These are phyloP conservation scores for Macrocentrus cingulum DNA, from an alignment of 1,140 invertebrate genomes.

Conservation along the genomic window DNA sequence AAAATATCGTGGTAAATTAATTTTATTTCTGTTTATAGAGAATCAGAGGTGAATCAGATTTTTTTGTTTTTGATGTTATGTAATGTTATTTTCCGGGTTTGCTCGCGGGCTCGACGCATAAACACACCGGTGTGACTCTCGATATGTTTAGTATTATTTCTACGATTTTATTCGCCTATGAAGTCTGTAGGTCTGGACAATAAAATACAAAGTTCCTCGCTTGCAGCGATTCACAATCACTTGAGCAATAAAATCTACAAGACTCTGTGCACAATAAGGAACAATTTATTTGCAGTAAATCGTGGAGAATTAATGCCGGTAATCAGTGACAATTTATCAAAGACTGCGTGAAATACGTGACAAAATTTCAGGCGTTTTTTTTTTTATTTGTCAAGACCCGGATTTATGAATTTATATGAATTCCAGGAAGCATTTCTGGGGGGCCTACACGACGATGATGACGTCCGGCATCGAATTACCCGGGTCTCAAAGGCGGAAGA, in stretches of 20 bases:
- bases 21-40: too few relatives aligned
- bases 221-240: background rate
- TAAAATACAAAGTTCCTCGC: background rate
- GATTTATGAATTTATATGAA: conserved; percentile 26
- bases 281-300: conserved; percentile 11
- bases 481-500: conserved; percentile 7
- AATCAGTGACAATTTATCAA: background rate
- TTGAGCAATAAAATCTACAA: background rate
- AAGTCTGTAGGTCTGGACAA: background rate
- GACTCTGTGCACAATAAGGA: background rate
- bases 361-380: background rate
- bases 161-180: background rate
- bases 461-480: conserved; percentile 20
- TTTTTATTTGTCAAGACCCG: conserved; percentile 1
- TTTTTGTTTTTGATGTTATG: too few relatives aligned
- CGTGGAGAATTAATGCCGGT: background rate
- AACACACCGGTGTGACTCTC: too few relatives aligned
- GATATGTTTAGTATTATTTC: conserved; percentile 5
- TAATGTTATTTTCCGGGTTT: too few relatives aligned
- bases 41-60: too few relatives aligned
- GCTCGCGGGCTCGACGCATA: too few relatives aligned
- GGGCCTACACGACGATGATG: background rate
- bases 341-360: too few relatives aligned
- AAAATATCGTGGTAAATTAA: too few relatives aligned
- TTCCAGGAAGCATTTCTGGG: conserved; percentile 22